Evolutionary conservation across 2,113 vertebrate species (phyloP), one percentile per base, ranked within the genome.

Genomic region (Apus apus): DNA sequence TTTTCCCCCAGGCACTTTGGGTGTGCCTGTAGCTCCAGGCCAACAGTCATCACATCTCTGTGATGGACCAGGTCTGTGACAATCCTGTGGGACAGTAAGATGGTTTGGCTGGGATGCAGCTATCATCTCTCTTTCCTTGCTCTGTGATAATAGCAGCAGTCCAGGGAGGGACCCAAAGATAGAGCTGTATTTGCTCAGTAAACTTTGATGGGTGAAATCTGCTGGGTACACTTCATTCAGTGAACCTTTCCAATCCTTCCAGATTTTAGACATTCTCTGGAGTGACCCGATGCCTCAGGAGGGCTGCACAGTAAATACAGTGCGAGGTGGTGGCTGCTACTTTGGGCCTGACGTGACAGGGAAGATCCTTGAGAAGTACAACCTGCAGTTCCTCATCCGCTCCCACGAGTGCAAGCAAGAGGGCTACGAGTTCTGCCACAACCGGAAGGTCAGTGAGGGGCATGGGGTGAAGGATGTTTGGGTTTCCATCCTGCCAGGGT

Each of bases 361-460:
- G 54, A 92, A 94, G 68, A 95, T 99, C 79, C 97, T 99, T 12
- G 90, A 96, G 45, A 99, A 98, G 74, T 95, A 99, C 97, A 96
- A 94, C 48, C 94, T 99, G 43, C 98, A 98, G 72, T 97, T 99
- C 74, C 98, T 99, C 88, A 99, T 99, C 95, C 98, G 99, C 19
- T 99, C 99, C 15, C 99, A 99, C 0, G 99, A 99, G 95, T 99
- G 99, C 98, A 99, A 99, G 95, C 99, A 98, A 17, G 99, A 99
- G 22, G 99, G 99, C 77, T 99, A 99, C 0, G 99, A 99, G 93
- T 99, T 99, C 97, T 99, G 99, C 87, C 99, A 99, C 96, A 96
- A 97, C 75, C 98, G 98, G 60, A 98, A 96, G 98, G 99, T 99
- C 3, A 8, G 46, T 27, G 15, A 45, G 27, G 4, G 32, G 23